Conservation (phyloP, 2,888 invertebrate genomes). For the Meteorus colon region DNA sequence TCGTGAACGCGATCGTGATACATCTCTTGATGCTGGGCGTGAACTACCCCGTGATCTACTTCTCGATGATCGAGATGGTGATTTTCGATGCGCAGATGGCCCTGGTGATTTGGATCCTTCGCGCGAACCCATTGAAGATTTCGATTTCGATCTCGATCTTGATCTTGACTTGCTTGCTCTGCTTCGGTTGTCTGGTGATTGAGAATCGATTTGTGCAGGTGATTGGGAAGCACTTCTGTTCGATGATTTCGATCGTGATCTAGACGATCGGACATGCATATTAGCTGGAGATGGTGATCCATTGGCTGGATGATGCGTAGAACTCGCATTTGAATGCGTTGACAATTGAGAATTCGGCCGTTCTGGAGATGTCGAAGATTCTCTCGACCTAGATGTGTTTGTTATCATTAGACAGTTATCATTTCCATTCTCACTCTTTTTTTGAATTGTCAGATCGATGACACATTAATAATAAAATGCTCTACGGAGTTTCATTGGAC, state of each 20-base stretch:
- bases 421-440: too few species aligned
- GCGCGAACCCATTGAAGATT: constrained; percentile 53
- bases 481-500: too few species aligned
- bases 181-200: constrained; percentile 42
- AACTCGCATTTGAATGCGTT: constrained; percentile 53
- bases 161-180: not conserved
- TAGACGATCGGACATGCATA: constrained; percentile 30
- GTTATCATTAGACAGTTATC: not conserved
- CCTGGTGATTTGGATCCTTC: constrained; percentile 56
- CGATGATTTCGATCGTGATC: constrained; percentile 60
- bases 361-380: constrained; percentile 51
- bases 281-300: constrained; percentile 54
- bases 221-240: constrained; percentile 56
- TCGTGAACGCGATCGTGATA: constrained; percentile 46
- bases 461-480: too few species aligned
- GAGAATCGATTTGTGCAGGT: constrained; percentile 57
- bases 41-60: constrained; percentile 44
- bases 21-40: constrained; percentile 38
- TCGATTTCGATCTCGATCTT: constrained; percentile 49
- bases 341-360: constrained; percentile 56
- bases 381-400: constrained; percentile 53
- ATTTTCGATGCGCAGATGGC: constrained; percentile 38
- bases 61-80: constrained; percentile 43
- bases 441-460: too few species aligned
- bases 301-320: constrained; percentile 63